Percentiles rank a stretch among this genome's conserved stretches.
These are phyloP conservation scores for Tyrannus savana DNA, from an alignment of 2,113 vertebrate species.

Conservation along the genomic window DNA sequence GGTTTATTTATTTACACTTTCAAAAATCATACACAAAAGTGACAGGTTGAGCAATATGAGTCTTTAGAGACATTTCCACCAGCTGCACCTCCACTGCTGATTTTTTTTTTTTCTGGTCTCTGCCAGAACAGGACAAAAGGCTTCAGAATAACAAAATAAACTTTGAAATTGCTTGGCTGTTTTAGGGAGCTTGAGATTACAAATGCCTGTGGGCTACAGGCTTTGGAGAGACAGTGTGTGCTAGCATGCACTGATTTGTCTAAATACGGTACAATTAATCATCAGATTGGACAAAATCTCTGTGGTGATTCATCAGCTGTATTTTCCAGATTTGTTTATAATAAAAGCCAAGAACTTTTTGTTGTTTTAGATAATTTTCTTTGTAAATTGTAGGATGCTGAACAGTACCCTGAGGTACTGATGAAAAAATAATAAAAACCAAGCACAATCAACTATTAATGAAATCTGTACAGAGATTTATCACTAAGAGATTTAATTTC, in stretches of 20 bases:
- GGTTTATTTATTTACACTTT: neutral
- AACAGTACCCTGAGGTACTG: neutral
- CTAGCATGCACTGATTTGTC: slow-evolving; percentile 29
- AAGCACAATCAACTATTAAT: neutral
- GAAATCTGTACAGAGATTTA: neutral
- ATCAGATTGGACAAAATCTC: slow-evolving; percentile 14
- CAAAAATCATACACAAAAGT: neutral
- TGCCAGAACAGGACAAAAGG: slow-evolving; percentile 48
- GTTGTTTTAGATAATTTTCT: neutral
- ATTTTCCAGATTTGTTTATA: neutral
- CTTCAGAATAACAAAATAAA: slow-evolving; percentile 54
- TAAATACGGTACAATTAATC: slow-evolving; percentile 38
- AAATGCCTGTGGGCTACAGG: slow-evolving; percentile 29
- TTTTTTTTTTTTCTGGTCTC: neutral
- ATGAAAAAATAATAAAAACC: neutral
- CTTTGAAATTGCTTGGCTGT: slow-evolving; percentile 36
- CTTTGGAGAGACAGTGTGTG: neutral
- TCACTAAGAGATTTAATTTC: neutral
- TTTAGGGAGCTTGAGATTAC: slow-evolving; percentile 30
- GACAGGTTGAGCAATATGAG: neutral
- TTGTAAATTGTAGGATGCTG: neutral
- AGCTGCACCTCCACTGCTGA: neutral
- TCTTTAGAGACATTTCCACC: neutral
- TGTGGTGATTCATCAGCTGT: neutral
- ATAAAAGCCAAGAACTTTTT: neutral